These are phyloP conservation scores for Leptestheria dahalacensis DNA, from an alignment of 1,140 invertebrate species.

Conservation along the genomic window DNA sequence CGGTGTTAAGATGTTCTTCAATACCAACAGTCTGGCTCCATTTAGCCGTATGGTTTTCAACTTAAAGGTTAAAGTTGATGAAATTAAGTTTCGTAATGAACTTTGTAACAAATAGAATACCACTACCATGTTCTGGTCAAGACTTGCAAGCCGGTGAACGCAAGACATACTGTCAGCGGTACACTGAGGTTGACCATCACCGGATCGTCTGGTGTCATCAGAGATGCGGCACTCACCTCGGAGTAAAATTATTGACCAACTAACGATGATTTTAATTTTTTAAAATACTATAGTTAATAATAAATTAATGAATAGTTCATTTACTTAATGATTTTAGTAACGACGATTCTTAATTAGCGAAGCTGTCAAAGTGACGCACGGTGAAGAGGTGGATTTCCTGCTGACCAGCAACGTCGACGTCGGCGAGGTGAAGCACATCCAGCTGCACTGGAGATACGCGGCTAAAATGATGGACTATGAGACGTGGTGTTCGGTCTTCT, in stretches of 20 bases:
- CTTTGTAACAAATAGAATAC: constrained; percentile 38
- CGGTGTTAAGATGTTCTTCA: constrained; percentile 51
- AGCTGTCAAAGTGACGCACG: constrained; percentile 56
- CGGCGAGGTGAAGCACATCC: constrained; percentile 32
- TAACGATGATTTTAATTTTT: constrained; percentile 51
- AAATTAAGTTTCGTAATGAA: too few species aligned
- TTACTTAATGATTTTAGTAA: constrained; percentile 2
- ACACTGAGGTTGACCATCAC: constrained; percentile 61
- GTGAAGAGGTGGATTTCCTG: constrained; percentile 51
- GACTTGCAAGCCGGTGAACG: constrained; percentile 54
- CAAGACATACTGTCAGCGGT: constrained; percentile 61
- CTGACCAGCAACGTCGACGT: constrained; percentile 53
- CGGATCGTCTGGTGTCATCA: too few species aligned
- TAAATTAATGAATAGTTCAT: neutral
- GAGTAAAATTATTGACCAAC: constrained; percentile 55
- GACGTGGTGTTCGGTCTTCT: constrained; percentile 30
- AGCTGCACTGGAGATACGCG: constrained; percentile 64
- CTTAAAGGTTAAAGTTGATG: constrained; percentile 2
- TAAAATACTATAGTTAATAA: constrained; percentile 37
- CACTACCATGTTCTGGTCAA: constrained; percentile 62
- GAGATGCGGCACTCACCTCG: too few species aligned
- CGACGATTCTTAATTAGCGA: constrained; percentile 31
- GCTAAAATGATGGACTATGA: constrained; percentile 19
- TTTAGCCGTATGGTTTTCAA: constrained; percentile 56
- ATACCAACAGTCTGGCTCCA: constrained; percentile 54